Evolutionary conservation across 92 coral and sea anemone genomes (phyloP), one percentile per base, ranked within the genome.

Genomic region (Palythoa grandis): DNA sequence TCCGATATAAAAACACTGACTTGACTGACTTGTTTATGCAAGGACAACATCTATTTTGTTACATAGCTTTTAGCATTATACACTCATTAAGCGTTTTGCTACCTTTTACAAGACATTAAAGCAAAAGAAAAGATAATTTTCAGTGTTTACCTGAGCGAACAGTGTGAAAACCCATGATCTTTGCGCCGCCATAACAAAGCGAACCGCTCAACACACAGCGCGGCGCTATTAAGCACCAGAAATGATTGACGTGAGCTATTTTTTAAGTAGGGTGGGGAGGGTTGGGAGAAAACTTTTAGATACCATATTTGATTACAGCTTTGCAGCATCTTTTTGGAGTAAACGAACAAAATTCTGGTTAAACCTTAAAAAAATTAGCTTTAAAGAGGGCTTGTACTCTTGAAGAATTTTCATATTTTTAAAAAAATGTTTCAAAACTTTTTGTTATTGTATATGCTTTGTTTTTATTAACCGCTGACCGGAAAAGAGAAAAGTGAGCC

Each of bases 401-500:
- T 56, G 19, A 56, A 12, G 15, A 52, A 1, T 12, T 52, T 52
- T 52, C 56, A 52, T 52, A 52, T 52, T 52, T 52, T 52, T 2
- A 52, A 5, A 52, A 53, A 53, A 10, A 58, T 58, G 14, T 58
- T 16, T 0, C 65, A 15, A 3, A 58, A 58, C 65, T 58, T 58
- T 2, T 15, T 13, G 4, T 14, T 17, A 54, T 54, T 11, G 60
- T 13, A 5, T 11, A 25, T 10, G 15, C 6, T n/a, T 68, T 24
- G 73, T 23, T 69, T 24, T 24, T 65, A 7, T 65, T 4, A n/a
- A 47, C 85, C 74, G 85, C 85, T 80, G 85, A 54, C n/a, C 85
- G 40, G 48, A 76, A 80, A 80, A 63, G 84, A 48, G 35, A 65
- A 78, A 80, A 23, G 61, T 65, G 85, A 80, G 85, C 75, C 85